Conservation (phyloP, 2,797 vertebrate genomes). For the Channallabes apus region DNA sequence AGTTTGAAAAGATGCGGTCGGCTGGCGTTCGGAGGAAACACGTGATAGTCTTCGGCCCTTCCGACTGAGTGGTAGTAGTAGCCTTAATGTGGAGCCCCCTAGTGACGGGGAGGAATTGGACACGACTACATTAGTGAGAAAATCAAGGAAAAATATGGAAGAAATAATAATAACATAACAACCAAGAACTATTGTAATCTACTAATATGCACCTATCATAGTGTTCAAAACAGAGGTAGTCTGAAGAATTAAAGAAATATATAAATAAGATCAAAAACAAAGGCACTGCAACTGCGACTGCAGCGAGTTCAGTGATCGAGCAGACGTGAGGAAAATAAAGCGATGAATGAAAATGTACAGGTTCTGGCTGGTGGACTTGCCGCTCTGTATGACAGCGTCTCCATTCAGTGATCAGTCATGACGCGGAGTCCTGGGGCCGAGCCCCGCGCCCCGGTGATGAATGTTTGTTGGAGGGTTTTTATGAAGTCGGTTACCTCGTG, state of each 20-base stretch:
- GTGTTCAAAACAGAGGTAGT: too few relatives aligned
- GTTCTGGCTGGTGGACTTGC: constrained; percentile 27
- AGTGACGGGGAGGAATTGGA: too few relatives aligned
- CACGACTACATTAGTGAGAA: too few relatives aligned
- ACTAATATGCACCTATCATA: too few relatives aligned
- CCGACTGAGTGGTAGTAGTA: too few relatives aligned
- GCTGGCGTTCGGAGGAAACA: too few relatives aligned
- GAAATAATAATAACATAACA: too few relatives aligned
- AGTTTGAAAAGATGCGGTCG: too few relatives aligned
- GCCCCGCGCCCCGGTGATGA: not conserved
- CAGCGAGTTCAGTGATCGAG: not conserved
- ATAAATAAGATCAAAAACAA: not conserved
- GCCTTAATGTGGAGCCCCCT: too few relatives aligned
- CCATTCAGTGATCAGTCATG: constrained; percentile 5
- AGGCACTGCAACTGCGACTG: not conserved
- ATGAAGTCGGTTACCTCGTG: constrained; percentile 27
- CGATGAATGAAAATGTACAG: constrained; percentile 23
- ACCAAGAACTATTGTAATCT: too few relatives aligned
- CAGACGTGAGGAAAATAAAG: constrained; percentile 18
- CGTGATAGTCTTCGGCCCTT: too few relatives aligned
- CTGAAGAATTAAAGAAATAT: not conserved
- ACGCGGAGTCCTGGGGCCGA: constrained; percentile 22
- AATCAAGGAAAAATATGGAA: too few relatives aligned
- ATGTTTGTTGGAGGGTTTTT: constrained; percentile 28
- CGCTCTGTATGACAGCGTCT: not conserved